Evolutionary conservation across 2,797 vertebrate species (phyloP).

Genomic region (Lutjanus campechanus): DNA sequence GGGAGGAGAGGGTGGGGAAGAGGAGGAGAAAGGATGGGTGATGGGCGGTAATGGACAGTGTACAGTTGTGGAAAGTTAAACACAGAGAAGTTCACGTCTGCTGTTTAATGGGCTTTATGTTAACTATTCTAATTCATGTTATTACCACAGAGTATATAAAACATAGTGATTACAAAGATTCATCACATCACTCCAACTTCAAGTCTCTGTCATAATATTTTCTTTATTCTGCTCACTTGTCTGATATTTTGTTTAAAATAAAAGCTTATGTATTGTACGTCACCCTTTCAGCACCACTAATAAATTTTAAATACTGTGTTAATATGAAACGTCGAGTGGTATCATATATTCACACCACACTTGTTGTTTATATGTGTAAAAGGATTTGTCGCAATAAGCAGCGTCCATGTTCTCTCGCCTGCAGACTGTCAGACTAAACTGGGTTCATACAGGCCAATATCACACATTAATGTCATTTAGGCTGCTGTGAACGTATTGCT

Average conservation of each 20-base stretch:
- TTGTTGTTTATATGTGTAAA: neutral
- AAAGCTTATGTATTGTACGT: conserved; percentile 21
- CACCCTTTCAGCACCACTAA: conserved; percentile 34
- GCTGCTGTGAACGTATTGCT: conserved; percentile 38
- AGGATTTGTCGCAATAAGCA: conserved; percentile 3
- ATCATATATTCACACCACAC: conserved; percentile 4
- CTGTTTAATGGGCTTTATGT: conserved; percentile 6
- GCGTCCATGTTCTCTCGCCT: conserved; percentile 5
- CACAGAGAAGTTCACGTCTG: conserved; percentile 12
- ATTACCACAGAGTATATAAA: conserved; percentile 5
- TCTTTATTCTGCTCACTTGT: conserved; percentile 18
- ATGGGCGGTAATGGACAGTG: conserved; percentile 25
- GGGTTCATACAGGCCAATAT: conserved; percentile 17
- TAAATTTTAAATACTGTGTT: conserved; percentile 64
- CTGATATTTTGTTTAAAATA: conserved; percentile 30
- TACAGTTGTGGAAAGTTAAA: conserved; percentile 3
- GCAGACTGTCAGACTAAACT: conserved; percentile 12
- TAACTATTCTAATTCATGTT: neutral
- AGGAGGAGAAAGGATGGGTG: neutral
- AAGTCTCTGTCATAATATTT: conserved; percentile 10
- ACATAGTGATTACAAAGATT: neutral
- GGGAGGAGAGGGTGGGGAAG: neutral
- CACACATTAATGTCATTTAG: conserved; percentile 48
- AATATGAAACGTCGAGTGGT: conserved; percentile 29
- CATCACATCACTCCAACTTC: conserved; percentile 22